Evolutionary conservation across 1,140 invertebrate genomes (phyloP), one percentile per base, ranked within the genome.

Genomic region (Drosophila lini): DNA sequence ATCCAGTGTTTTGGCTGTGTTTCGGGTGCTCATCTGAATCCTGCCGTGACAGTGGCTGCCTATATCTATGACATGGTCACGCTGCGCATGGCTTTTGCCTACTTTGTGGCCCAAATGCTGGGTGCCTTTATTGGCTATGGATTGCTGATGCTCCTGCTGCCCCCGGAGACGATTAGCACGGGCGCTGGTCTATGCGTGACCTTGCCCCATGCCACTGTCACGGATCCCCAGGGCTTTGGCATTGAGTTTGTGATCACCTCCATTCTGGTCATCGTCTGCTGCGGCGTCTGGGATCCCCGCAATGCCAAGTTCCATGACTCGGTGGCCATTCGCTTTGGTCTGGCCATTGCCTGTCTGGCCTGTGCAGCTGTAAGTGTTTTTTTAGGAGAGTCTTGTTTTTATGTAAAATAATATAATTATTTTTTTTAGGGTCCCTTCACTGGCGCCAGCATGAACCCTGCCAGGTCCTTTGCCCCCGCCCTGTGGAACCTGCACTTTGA

Each of bases 11-110:
- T 98, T 38, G 97, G 96, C 45, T 97, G 97, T 73, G 94, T 98
- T 0, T 97, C 96, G 44, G 97, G 97, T 9, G 96, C 97, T 41
- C 97, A 98, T 92, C 95, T 98, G 34, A 98, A 98, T 93, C 97
- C 97, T 0, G 97, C 97, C 0, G 96, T 98, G 0, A 97, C 97
- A 0, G 52, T 95, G 5, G 97, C 95, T 3, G 94, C 97, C 4
- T 92, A 96, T 22, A 70, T 92, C 52, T 91, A 92, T 55, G 77
- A 91, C 0, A 31, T 91, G 74, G 78, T 92, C 41, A 94, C 95
- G 13, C 74, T 97, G 4, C 92, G 94, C 6, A 93, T 96, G 78
- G 95, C 95, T 2, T 84, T 96, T 3, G 91, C 96, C 15, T 98
- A 97, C 89, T 92, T 96, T 16, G 80, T 95, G 22, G 94, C 94